Percentiles rank a stretch among this genome's conserved stretches.
These are phyloP conservation scores for Seira ritae DNA, from an alignment of 2,888 invertebrate genomes.

Conservation along the genomic window DNA sequence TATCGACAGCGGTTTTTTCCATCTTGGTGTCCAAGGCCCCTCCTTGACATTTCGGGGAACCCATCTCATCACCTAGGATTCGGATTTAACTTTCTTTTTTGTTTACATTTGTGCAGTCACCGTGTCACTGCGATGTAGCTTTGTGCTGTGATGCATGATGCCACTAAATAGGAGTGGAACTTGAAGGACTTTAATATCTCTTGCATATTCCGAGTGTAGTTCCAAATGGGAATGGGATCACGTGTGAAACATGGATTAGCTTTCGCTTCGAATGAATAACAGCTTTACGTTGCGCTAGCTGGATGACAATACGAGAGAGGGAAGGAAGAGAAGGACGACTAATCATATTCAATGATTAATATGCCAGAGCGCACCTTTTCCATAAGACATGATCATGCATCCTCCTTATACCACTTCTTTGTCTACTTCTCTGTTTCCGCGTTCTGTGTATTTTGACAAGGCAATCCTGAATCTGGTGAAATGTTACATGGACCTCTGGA, in stretches of 20 bases:
- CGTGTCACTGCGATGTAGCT: neutral
- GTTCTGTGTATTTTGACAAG: neutral
- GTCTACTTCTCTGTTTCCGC: neutral
- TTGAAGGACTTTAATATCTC: neutral
- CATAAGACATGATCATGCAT: slow-evolving; percentile 12
- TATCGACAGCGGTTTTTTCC: slow-evolving; percentile 30
- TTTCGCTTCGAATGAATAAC: neutral
- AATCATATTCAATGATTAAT: slow-evolving; percentile 60
- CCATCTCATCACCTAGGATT: neutral
- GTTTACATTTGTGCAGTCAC: neutral
- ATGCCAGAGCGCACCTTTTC: slow-evolving; percentile 52
- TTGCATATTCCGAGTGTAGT: neutral
- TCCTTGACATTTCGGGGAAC: slow-evolving; percentile 1
- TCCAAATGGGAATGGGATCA: slow-evolving; percentile 5
- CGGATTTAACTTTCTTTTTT: neutral
- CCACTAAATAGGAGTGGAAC: neutral
- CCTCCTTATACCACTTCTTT: slow-evolving; percentile 15
- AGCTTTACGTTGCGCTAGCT: neutral
- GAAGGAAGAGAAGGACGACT: slow-evolving; percentile 32
- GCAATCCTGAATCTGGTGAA: neutral
- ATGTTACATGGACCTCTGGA: too few relatives aligned
- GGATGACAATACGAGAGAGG: slow-evolving; percentile 5
- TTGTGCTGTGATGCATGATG: neutral
- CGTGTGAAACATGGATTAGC: neutral
- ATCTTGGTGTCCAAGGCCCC: neutral